Base-by-base conservation (phyloP, 2,113 vertebrate genomes). In the Paradoxurus hermaphroditus region DNA sequence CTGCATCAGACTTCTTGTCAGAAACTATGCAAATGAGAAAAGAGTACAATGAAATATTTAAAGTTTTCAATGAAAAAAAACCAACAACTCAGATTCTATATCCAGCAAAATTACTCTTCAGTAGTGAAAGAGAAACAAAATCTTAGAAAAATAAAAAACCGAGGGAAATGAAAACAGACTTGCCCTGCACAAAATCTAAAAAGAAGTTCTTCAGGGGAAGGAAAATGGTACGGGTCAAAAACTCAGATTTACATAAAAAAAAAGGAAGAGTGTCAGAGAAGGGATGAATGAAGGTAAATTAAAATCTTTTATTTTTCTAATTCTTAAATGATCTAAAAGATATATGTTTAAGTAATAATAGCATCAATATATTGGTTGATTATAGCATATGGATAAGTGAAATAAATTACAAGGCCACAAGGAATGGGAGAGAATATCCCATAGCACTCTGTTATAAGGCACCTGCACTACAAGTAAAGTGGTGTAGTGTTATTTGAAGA, bases 81-180 rank as follows among this genome's bases (percentile, higher is more conserved):
- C n/a, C 16, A 29, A 21, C 46, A 82, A 82, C 41, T 41, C 53
- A 84, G 31, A 84, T 84, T 62, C 67, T 72, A 36, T 72, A 92
- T 46, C 51, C 53, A 62, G 41, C 3, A 46, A 92, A 92, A 84
- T 72, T 73, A 62, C 46, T 34, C 31, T 84, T 73, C 21, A 36
- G 53, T 84, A 72, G 31, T 36, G 67, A 92, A 91, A 53, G 18
- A 67, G 46, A 91, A 70, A 82, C 29, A 65, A 51, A 25, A 63
- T 56, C 14, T 83, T 91, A 84, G 25, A 72, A 88, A 91, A 91
- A 79, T n/a, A 59, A 91, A 91, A 91, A 92, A 36, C 18, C 29
- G 31, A 92, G 31, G 51, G 39, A 92, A 84, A 73, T 49, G 31
- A 84, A 59, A 84, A 62, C 3, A 36, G 67, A 84, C 15, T 73